phyloP scores from a whole-genome alignment of 2,113 vertebrate genomes.

The Tychaedon coryphoeus region DNA sequence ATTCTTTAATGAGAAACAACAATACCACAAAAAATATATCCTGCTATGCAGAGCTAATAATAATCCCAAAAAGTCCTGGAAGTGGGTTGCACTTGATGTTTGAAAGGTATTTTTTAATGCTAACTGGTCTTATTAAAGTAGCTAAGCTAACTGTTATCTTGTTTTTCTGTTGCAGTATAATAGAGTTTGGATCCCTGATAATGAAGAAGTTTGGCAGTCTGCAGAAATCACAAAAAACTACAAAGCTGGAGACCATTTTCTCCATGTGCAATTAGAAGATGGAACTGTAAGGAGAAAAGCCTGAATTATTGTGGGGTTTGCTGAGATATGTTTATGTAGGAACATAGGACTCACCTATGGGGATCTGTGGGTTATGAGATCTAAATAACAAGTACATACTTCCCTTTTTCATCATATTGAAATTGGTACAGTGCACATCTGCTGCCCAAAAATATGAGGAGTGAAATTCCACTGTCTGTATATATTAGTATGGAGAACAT shows the following conservation, averaged over 20 bases:
- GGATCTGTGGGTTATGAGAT: background rate
- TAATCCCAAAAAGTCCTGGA: background rate
- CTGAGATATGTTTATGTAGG: background rate
- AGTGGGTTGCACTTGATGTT: background rate
- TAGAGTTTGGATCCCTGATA: conserved; percentile 94
- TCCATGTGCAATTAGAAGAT: conserved; percentile 86
- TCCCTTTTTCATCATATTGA: background rate
- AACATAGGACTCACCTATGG: accelerated
- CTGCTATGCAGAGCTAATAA: background rate
- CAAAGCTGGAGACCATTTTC: conserved; percentile 73
- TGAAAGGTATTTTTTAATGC: background rate
- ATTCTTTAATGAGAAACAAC: background rate
- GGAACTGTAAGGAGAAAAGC: conserved; percentile 79
- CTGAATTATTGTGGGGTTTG: background rate
- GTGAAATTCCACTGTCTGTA: background rate
- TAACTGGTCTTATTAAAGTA: background rate
- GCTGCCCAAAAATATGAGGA: background rate
- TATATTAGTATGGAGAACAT: background rate
- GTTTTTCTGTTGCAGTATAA: conserved; percentile 82
- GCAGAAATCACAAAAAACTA: conserved; percentile 90
- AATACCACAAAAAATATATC: background rate
- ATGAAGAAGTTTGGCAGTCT: conserved; percentile 90
- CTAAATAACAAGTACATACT: background rate
- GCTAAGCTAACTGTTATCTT: background rate
- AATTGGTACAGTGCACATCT: background rate